Conservation (phyloP, 2,113 vertebrate genomes). For the Leucopternis melanops region DNA sequence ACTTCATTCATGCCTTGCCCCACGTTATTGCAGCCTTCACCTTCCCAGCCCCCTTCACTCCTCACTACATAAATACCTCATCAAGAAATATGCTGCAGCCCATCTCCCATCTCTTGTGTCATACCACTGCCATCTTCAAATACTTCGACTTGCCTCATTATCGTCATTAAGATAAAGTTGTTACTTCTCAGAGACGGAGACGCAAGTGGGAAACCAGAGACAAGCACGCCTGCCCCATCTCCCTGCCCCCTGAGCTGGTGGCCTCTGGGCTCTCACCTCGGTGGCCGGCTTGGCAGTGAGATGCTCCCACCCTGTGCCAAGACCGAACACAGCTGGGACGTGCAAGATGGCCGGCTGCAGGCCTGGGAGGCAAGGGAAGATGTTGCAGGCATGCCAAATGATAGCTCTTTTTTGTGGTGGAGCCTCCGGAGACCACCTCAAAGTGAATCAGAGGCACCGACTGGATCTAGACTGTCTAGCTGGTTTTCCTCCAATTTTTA, state of each 20-base stretch:
- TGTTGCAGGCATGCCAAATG: accelerated
- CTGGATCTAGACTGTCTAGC: background rate
- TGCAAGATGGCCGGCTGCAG: background rate
- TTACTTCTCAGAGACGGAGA: background rate
- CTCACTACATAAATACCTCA: background rate
- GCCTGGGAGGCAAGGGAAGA: background rate
- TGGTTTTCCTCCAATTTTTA: background rate
- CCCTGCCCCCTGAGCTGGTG: background rate
- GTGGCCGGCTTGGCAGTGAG: accelerated
- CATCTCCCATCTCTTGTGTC: background rate
- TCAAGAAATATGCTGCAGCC: background rate
- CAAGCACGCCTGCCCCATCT: accelerated
- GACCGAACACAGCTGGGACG: background rate
- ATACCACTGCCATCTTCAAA: background rate
- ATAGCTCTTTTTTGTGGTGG: background rate
- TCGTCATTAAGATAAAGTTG: background rate
- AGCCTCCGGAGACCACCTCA: background rate
- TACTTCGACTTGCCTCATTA: background rate
- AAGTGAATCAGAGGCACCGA: background rate
- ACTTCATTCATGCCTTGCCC: background rate
- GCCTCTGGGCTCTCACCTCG: background rate
- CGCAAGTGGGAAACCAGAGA: background rate
- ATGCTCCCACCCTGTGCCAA: background rate
- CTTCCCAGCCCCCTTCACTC: background rate
- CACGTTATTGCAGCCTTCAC: background rate